A percentile compares a stretch with the other conserved stretches of the same genome.
These are phyloP conservation scores for Hypanus sabinus DNA, from an alignment of 2,113 vertebrate species.

Conservation along the genomic window DNA sequence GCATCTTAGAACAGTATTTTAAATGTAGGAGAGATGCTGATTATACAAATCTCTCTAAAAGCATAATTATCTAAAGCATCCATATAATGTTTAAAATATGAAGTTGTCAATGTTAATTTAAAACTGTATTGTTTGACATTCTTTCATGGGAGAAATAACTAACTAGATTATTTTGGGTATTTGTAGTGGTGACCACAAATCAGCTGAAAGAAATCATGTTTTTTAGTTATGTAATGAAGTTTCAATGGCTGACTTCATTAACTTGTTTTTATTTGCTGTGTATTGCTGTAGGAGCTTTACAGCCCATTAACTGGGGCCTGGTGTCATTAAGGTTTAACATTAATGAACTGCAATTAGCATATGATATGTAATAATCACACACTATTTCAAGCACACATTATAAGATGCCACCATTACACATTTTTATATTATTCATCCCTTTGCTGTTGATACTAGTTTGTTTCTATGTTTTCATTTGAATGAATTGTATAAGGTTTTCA, in stretches of 20 bases:
- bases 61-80: not conserved
- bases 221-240: constrained; percentile 22
- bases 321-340: constrained; percentile 79
- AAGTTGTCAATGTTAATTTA: not conserved
- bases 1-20: not conserved
- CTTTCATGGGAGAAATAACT: not conserved
- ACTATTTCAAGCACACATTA: constrained; percentile 75
- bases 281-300: constrained; percentile 61
- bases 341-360: constrained; percentile 95
- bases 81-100: not conserved
- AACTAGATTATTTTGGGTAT: not conserved
- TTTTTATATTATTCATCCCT: constrained; percentile 48
- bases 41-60: constrained; percentile 16
- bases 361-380: constrained; percentile 90
- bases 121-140: not conserved
- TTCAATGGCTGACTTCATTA: constrained; percentile 37
- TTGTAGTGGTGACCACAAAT: not conserved
- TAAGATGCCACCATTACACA: constrained; percentile 82
- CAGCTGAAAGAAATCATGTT: constrained; percentile 16
- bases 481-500: not conserved
- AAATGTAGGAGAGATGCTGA: not conserved
- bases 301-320: constrained; percentile 70
- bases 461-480: not conserved
- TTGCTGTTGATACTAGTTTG: constrained; percentile 19
- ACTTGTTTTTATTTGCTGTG: constrained; percentile 55